A percentile compares a stretch with the other conserved stretches of the same genome.
These are phyloP conservation scores for Cyprinodon diabolis DNA, from an alignment of 2,797 vertebrate species.

Conservation along the genomic window DNA sequence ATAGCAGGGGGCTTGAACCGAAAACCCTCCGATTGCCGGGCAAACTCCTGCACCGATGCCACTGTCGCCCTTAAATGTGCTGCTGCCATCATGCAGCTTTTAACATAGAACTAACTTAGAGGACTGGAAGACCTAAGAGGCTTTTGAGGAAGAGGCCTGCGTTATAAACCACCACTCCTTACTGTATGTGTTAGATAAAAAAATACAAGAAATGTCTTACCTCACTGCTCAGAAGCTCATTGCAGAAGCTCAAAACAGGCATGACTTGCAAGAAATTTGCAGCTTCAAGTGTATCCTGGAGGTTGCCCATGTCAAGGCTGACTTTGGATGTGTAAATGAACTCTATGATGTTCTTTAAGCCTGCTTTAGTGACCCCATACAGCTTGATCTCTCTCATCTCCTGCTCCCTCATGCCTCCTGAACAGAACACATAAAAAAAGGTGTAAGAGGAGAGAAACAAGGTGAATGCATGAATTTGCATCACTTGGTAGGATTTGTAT, in stretches of 20 bases:
- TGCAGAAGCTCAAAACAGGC: conserved; percentile 84
- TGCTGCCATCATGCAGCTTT: background rate
- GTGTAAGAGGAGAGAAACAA: conserved; percentile 22
- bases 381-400: conserved; percentile 84
- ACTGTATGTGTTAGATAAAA: background rate
- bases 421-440: background rate
- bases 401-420: conserved; percentile 86
- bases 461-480: conserved; percentile 31
- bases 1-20: too few relatives aligned
- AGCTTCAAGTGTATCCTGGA: conserved; percentile 85
- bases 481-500: conserved; percentile 17
- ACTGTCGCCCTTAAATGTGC: too few relatives aligned
- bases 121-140: background rate
- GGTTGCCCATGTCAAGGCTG: conserved; percentile 76
- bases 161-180: background rate
- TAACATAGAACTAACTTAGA: too few relatives aligned
- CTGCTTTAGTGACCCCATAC: conserved; percentile 79
- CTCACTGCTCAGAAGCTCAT: conserved; percentile 84
- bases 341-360: conserved; percentile 84
- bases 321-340: conserved; percentile 85
- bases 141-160: background rate
- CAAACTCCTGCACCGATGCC: too few relatives aligned
- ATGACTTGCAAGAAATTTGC: conserved; percentile 86
- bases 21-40: too few relatives aligned
- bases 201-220: conserved; percentile 50